Conservation (phyloP, 2,113 vertebrate species). For the Cathartes aura region DNA sequence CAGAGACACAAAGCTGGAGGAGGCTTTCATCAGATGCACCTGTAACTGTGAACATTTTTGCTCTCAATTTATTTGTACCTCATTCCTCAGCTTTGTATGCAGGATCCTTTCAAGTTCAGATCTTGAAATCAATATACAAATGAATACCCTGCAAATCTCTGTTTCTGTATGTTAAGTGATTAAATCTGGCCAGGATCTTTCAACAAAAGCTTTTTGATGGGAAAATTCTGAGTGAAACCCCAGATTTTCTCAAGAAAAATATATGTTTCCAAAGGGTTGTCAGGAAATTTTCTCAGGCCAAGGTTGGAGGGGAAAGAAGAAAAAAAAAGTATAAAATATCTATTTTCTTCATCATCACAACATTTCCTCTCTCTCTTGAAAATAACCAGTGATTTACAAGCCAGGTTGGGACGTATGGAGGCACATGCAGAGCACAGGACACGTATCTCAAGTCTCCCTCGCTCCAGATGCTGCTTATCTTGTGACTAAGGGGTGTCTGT, state of each 20-base stretch:
- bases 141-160: background rate
- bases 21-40: background rate
- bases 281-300: background rate
- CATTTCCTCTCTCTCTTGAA: background rate
- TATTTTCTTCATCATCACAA: background rate
- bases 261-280: background rate
- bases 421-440: background rate
- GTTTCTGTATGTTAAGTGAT: background rate
- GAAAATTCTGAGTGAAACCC: fast-evolving
- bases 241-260: background rate
- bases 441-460: background rate
- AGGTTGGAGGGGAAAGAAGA: background rate
- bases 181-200: background rate
- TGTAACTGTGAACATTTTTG: background rate
- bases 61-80: background rate
- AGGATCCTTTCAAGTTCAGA: background rate
- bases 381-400: background rate
- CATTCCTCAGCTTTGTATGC: background rate
- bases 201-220: background rate
- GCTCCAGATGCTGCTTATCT: background rate
- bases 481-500: background rate
- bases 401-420: fast-evolving
- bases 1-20: background rate
- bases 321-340: background rate
- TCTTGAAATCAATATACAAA: background rate